A percentile compares a stretch with the other conserved stretches of the same genome.
phyloP scores from a whole-genome alignment of 2,888 invertebrate species.

The Xestia ashworthii region DNA sequence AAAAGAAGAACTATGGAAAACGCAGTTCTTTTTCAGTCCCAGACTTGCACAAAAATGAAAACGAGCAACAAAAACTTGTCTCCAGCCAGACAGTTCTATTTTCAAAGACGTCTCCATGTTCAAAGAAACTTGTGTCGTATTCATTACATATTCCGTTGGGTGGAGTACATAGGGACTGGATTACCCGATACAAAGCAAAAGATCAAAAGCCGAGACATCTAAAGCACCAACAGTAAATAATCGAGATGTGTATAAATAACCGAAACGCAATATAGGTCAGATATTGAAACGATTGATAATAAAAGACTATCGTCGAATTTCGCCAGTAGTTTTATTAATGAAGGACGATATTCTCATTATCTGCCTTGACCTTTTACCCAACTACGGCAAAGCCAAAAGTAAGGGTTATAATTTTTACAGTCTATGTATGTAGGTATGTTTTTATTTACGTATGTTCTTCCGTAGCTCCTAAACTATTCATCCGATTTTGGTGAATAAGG shows the following conservation, averaged over 20 bases:
- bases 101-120: not conserved
- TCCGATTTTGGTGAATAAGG: too few species aligned
- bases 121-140: conserved; percentile 11
- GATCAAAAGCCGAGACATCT: conserved; percentile 9
- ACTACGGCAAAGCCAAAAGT: too few species aligned
- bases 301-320: not conserved
- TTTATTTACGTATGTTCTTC: too few species aligned
- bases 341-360: not conserved
- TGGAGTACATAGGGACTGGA: not conserved
- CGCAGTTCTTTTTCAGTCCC: not conserved
- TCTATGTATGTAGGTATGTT: too few species aligned
- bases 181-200: conserved; percentile 22
- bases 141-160: conserved; percentile 31
- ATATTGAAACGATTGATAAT: not conserved
- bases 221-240: not conserved
- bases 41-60: not conserved
- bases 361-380: too few species aligned
- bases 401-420: too few species aligned
- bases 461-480: too few species aligned
- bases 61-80: not conserved
- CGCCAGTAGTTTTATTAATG: not conserved
- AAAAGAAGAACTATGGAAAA: not conserved
- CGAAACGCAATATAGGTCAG: not conserved
- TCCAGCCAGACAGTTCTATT: not conserved
- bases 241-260: conserved; percentile 12